These are phyloP conservation scores for Pyxicephalus adspersus DNA, from an alignment of 2,113 vertebrate species.

Conservation along the genomic window DNA sequence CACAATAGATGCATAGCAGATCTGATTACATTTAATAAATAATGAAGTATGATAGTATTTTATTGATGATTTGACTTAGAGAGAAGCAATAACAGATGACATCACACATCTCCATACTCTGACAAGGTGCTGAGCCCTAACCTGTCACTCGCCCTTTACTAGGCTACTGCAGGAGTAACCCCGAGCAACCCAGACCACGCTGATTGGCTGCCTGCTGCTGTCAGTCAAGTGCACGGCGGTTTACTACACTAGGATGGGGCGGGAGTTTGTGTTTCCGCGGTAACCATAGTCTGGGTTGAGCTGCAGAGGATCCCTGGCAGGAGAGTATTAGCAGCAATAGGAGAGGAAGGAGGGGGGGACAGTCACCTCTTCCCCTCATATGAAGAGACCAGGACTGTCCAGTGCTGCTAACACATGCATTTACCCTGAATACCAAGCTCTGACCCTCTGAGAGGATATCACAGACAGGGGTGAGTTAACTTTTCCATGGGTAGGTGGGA, in stretches of 20 bases:
- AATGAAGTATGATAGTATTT: too few relatives aligned
- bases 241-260: conserved; percentile 28
- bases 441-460: conserved; percentile 30
- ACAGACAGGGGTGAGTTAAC: conserved; percentile 50
- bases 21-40: too few relatives aligned
- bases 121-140: conserved; percentile 9
- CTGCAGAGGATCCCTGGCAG: conserved; percentile 55
- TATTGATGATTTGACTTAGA: too few relatives aligned
- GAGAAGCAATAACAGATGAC: neutral
- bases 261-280: conserved; percentile 33
- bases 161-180: conserved; percentile 30
- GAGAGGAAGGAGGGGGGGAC: conserved; percentile 15
- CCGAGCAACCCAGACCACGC: neutral
- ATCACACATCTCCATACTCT: neutral
- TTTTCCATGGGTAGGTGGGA: neutral
- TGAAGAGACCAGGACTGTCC: conserved; percentile 39
- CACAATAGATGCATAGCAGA: too few relatives aligned
- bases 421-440: neutral
- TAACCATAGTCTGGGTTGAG: conserved; percentile 52
- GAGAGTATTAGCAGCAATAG: conserved; percentile 47
- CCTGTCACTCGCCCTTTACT: conserved; percentile 24
- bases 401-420: conserved; percentile 22
- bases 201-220: conserved; percentile 23
- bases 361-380: conserved; percentile 51
- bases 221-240: conserved; percentile 22